Conservation (phyloP, 2,888 invertebrate genomes). For the Cetonia aurata region DNA sequence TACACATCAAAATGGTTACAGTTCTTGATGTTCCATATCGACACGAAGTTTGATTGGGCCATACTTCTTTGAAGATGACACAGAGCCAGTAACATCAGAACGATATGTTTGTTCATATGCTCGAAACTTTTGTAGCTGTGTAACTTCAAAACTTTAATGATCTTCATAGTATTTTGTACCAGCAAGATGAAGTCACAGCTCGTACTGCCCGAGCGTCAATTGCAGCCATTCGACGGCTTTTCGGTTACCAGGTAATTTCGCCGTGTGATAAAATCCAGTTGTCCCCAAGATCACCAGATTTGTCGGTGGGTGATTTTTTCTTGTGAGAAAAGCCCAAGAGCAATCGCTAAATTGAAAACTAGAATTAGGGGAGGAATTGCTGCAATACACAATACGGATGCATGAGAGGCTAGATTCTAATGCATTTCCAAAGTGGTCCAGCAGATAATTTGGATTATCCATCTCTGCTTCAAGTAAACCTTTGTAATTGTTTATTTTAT, state of each 20-base stretch:
- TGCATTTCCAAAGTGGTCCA: too few species aligned
- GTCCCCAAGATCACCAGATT: conserved; percentile 23
- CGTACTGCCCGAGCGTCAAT: conserved; percentile 10
- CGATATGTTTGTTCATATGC: conserved; percentile 10
- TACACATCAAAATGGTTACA: too few species aligned
- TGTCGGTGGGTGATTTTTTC: conserved; percentile 22
- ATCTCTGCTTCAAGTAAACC: too few species aligned
- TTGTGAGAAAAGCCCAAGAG: conserved; percentile 6
- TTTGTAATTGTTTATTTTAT: too few species aligned
- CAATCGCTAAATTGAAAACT: conserved; percentile 4
- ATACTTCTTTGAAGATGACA: conserved; percentile 16
- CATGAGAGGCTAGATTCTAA: too few species aligned
- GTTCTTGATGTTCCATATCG: background rate
- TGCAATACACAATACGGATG: conserved; percentile 6
- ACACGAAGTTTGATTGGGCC: conserved; percentile 6
- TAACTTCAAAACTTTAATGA: conserved; percentile 1
- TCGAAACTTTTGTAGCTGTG: background rate
- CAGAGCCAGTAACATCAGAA: background rate
- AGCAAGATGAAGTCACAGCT: background rate
- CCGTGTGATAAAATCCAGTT: background rate
- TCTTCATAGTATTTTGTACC: background rate
- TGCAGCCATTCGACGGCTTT: conserved; percentile 3
- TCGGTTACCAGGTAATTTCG: conserved; percentile 10
- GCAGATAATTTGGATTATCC: too few species aligned
- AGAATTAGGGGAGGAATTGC: background rate